A percentile compares a stretch with the other conserved stretches of the same genome.
Evolutionary conservation across 2,888 invertebrate genomes (phyloP).

Genomic region (Hyposoter dolosus): DNA sequence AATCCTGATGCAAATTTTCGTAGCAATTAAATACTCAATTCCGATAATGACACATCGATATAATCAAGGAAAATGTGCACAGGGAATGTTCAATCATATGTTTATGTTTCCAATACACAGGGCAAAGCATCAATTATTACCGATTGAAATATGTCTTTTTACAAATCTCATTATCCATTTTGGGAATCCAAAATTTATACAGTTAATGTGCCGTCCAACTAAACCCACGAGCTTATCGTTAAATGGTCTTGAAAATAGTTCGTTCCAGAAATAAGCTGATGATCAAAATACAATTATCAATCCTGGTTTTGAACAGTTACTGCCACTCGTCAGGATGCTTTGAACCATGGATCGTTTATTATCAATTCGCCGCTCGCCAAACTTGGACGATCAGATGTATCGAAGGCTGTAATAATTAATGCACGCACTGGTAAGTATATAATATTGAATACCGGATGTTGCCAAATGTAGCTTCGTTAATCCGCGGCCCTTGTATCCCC

Average conservation of each 20-base stretch:
- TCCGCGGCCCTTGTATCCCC: constrained; percentile 34
- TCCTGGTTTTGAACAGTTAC: too few species aligned
- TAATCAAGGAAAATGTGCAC: not conserved
- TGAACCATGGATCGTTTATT: not conserved
- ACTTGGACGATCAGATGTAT: not conserved
- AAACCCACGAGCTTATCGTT: not conserved
- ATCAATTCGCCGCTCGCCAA: not conserved
- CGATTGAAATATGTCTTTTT: not conserved
- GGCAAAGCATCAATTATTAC: not conserved
- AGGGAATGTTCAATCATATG: not conserved
- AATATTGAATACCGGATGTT: constrained; percentile 22
- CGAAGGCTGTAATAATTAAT: not conserved
- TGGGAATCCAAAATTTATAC: not conserved
- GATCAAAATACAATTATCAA: not conserved
- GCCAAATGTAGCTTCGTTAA: constrained; percentile 49
- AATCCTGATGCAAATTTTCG: not conserved
- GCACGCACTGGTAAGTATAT: not conserved
- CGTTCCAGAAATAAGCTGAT: not conserved
- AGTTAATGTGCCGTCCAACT: not conserved
- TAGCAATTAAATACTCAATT: not conserved
- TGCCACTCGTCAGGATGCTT: not conserved
- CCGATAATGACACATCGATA: constrained; percentile 51
- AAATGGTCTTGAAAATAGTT: not conserved
- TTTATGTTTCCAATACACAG: not conserved
- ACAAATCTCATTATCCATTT: not conserved